Evolutionary conservation across 2,113 vertebrate genomes (phyloP).

Genomic region (Phrynosoma blainvillii): DNA sequence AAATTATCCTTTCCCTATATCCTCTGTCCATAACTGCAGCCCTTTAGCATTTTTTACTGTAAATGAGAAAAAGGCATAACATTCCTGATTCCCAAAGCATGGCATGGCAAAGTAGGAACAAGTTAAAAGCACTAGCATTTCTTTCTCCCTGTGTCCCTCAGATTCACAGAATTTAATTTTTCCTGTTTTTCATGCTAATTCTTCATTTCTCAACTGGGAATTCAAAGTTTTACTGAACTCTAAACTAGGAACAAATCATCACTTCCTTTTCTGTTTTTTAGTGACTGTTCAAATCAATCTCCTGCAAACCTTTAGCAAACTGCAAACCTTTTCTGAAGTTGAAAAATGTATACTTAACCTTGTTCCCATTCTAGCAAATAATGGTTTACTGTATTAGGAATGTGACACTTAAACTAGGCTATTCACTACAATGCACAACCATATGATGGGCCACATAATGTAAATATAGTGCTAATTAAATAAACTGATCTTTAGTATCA

Average conservation of each 20-base stretch:
- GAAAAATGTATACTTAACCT: background rate
- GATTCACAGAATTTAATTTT: background rate
- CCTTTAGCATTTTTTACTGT: background rate
- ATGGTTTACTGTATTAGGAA: background rate
- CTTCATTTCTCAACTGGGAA: background rate
- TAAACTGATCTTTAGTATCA: background rate
- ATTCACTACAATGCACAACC: background rate
- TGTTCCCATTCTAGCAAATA: background rate
- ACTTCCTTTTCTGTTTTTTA: background rate
- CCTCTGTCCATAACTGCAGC: background rate
- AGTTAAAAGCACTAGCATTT: background rate
- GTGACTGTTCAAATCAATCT: background rate
- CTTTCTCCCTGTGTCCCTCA: background rate
- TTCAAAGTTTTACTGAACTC: background rate
- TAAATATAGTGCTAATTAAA: background rate
- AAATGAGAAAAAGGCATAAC: background rate
- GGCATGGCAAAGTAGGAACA: background rate
- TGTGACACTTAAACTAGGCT: background rate
- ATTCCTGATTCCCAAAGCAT: background rate
- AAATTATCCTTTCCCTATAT: background rate
- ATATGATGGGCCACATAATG: background rate
- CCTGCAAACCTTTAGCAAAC: background rate
- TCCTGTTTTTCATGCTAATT: background rate
- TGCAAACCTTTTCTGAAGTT: background rate
- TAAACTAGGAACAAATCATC: background rate